phyloP scores from a whole-genome alignment of 2,797 vertebrate genomes.

The Dermochelys coriacea region DNA sequence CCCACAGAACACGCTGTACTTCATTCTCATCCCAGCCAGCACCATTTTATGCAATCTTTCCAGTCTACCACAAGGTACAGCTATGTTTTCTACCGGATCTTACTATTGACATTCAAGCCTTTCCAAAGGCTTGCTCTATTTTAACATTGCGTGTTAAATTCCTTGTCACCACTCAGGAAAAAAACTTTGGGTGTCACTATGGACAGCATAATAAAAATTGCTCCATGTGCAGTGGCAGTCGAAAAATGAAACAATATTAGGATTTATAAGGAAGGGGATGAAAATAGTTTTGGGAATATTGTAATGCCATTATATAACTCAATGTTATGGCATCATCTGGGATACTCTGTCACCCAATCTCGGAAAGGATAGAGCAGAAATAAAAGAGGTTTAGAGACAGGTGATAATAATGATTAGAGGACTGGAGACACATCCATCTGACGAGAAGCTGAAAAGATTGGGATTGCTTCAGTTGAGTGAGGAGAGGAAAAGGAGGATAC shows the following conservation, averaged over 20 bases:
- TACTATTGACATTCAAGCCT: slow-evolving; percentile 22
- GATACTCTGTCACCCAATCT: not conserved
- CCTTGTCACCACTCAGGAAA: not conserved
- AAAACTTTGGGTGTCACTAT: not conserved
- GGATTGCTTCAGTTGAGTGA: not conserved
- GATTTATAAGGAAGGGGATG: not conserved
- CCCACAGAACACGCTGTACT: slow-evolving; percentile 80
- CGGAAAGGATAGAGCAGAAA: slow-evolving; percentile 1
- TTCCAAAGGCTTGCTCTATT: not conserved
- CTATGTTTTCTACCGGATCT: slow-evolving; percentile 37
- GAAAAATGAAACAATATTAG: not conserved
- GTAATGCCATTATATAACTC: not conserved
- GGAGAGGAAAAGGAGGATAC: slow-evolving; percentile 25
- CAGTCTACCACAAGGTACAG: slow-evolving; percentile 73
- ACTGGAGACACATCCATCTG: not conserved
- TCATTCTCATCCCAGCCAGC: slow-evolving; percentile 75
- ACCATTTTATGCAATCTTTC: slow-evolving; percentile 74
- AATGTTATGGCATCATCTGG: not conserved
- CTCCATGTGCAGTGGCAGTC: fast-evolving
- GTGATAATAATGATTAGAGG: slow-evolving; percentile 35
- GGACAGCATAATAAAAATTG: not conserved
- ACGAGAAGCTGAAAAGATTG: slow-evolving; percentile 15
- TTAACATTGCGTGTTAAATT: not conserved
- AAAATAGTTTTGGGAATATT: not conserved
- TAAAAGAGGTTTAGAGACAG: slow-evolving; percentile 8